These are phyloP conservation scores for Sebastes taczanowskii DNA, from an alignment of 2,797 vertebrate genomes.

Conservation along the genomic window DNA sequence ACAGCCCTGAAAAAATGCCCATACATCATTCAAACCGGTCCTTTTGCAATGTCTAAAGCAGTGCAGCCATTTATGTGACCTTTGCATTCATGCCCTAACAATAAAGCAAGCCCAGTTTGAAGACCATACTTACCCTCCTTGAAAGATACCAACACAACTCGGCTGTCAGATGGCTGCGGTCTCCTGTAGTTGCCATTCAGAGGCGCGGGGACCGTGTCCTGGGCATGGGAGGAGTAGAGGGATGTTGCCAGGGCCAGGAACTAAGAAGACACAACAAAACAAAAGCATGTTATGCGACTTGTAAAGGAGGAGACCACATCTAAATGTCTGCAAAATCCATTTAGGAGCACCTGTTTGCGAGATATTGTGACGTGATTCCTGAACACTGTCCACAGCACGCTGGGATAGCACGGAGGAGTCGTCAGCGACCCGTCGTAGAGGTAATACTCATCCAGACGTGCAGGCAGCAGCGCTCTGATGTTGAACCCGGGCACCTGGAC, in stretches of 20 bases:
- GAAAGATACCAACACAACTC: constrained; percentile 91
- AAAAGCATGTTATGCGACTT: constrained; percentile 19
- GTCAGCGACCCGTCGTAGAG: constrained; percentile 95
- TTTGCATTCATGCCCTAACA: constrained; percentile 28
- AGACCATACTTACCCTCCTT: constrained; percentile 86
- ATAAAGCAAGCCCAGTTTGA: constrained; percentile 20
- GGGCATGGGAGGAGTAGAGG: constrained; percentile 84
- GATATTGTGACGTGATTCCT: constrained; percentile 88
- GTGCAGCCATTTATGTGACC: not conserved
- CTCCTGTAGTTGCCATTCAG: constrained; percentile 89
- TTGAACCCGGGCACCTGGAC: constrained; percentile 88
- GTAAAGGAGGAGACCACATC: not conserved
- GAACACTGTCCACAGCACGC: constrained; percentile 95
- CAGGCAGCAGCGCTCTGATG: constrained; percentile 86
- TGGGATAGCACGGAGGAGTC: constrained; percentile 94
- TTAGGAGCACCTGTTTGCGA: constrained; percentile 85
- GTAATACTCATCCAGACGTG: constrained; percentile 88
- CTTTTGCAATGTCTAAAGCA: constrained; percentile 28
- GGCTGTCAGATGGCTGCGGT: constrained; percentile 83
- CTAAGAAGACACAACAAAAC: constrained; percentile 74
- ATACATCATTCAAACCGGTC: constrained; percentile 9
- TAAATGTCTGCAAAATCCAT: not conserved
- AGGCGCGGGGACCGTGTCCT: constrained; percentile 81
- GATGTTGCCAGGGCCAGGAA: constrained; percentile 85
- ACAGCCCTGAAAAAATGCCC: constrained; percentile 20